Percentiles rank a stretch among this genome's conserved stretches.
These are phyloP conservation scores for Malurus alboscapulatus DNA, from an alignment of 2,113 vertebrate species.

Conservation along the genomic window DNA sequence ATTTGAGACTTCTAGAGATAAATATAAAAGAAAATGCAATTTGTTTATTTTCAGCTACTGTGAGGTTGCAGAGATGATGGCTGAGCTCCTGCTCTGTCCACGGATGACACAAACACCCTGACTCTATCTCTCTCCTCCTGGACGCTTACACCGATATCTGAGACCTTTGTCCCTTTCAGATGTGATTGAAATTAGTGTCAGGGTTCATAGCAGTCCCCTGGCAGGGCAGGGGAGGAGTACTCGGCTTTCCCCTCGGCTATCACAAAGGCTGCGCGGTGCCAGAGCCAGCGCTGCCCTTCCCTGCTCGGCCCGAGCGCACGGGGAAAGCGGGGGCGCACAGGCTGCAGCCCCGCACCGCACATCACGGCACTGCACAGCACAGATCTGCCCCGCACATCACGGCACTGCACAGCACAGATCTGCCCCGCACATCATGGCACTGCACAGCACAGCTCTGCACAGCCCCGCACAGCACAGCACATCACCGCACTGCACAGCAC, in stretches of 20 bases:
- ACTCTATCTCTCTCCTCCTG: background rate
- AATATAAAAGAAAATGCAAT: background rate
- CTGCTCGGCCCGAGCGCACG: rapidly evolving
- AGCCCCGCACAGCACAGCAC: rapidly evolving
- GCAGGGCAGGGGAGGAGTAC: background rate
- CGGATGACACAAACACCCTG: background rate
- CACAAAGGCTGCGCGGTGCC: rapidly evolving
- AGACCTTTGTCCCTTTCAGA: background rate
- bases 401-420: rapidly evolving
- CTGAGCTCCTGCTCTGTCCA: background rate
- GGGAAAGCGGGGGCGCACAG: too few relatives aligned
- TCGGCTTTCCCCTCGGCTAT: rapidly evolving
- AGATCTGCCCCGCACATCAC: rapidly evolving
- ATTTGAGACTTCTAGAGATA: background rate
- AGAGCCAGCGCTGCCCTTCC: background rate
- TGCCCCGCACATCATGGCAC: too few relatives aligned
- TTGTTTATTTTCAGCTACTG: background rate
- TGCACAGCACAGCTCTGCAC: background rate
- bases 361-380: rapidly evolving
- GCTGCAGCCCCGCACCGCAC: background rate
- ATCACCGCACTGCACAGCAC: rapidly evolving
- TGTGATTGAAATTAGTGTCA: background rate
- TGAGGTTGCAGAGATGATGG: background rate
- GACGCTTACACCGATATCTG: background rate
- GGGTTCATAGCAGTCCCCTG: background rate